Evolutionary conservation across 2,113 vertebrate species (phyloP).

Genomic region (Nothobranchius furzeri): DNA sequence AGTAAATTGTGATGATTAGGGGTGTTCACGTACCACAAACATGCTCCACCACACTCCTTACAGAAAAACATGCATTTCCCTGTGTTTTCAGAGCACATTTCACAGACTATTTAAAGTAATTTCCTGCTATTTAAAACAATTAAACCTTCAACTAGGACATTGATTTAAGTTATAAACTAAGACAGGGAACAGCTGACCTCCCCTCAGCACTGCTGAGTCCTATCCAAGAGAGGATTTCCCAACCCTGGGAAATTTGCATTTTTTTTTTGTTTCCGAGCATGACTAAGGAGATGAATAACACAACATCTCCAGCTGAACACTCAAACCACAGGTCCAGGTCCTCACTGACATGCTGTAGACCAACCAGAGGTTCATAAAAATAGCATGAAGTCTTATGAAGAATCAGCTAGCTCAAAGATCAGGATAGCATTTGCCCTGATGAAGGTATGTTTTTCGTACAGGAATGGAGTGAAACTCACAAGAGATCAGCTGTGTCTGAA

Average conservation of each 20-base stretch:
- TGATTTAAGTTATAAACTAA: constrained; percentile 14
- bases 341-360: not conserved
- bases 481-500: not conserved
- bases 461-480: constrained; percentile 6
- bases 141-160: constrained; percentile 1
- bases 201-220: not conserved
- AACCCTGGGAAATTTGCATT: not conserved
- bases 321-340: not conserved
- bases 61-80: not conserved
- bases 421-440: not conserved
- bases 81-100: constrained; percentile 1
- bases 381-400: not conserved
- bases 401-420: constrained; percentile 2
- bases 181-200: constrained; percentile 10
- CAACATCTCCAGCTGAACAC: not conserved
- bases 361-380: not conserved
- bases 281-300: not conserved
- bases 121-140: constrained; percentile 4
- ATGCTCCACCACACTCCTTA: not conserved
- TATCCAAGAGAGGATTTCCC: not conserved
- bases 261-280: not conserved
- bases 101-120: not conserved
- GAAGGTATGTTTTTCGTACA: not conserved
- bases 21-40: not conserved
- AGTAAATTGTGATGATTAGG: not conserved